Evolutionary conservation across 2,888 invertebrate genomes (phyloP).

Genomic region (Masnerella sp.): DNA sequence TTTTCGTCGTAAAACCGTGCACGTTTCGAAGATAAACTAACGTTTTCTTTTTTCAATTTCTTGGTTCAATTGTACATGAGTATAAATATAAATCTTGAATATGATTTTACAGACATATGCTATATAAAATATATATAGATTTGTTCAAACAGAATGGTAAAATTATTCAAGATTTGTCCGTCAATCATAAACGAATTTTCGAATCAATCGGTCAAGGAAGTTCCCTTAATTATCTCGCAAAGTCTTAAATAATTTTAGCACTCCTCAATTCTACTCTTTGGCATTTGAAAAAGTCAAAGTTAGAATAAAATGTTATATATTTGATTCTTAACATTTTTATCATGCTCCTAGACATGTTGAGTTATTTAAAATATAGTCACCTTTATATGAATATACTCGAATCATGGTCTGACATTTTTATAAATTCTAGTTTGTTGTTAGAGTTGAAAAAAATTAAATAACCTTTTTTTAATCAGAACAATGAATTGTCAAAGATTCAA

Average conservation of each 20-base stretch:
- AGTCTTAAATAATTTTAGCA: constrained; percentile 22
- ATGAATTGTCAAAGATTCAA: too few relatives aligned
- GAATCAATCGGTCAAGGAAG: not conserved
- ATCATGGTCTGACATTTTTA: not conserved
- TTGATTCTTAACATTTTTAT: constrained; percentile 5
- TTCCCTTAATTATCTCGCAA: too few relatives aligned
- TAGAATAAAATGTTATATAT: constrained; percentile 10
- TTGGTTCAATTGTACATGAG: constrained; percentile 11
- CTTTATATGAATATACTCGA: not conserved
- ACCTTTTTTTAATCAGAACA: too few relatives aligned
- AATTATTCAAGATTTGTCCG: constrained; percentile 23
- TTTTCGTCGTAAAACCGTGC: not conserved
- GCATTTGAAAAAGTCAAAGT: not conserved
- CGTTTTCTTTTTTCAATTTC: not conserved
- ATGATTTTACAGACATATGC: constrained; percentile 21
- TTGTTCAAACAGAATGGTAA: constrained; percentile 12
- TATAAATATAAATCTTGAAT: constrained; percentile 30
- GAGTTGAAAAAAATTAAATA: too few relatives aligned
- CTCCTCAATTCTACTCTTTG: constrained; percentile 4
- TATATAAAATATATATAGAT: constrained; percentile 32
- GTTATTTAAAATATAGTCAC: constrained; percentile 18
- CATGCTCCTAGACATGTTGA: too few relatives aligned
- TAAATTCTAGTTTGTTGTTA: too few relatives aligned
- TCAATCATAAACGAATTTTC: not conserved
- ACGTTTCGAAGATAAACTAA: not conserved